A percentile compares a stretch with the other conserved stretches of the same genome.
Evolutionary conservation across 2,797 vertebrate genomes (phyloP).

Genomic region (Molothrus ater): DNA sequence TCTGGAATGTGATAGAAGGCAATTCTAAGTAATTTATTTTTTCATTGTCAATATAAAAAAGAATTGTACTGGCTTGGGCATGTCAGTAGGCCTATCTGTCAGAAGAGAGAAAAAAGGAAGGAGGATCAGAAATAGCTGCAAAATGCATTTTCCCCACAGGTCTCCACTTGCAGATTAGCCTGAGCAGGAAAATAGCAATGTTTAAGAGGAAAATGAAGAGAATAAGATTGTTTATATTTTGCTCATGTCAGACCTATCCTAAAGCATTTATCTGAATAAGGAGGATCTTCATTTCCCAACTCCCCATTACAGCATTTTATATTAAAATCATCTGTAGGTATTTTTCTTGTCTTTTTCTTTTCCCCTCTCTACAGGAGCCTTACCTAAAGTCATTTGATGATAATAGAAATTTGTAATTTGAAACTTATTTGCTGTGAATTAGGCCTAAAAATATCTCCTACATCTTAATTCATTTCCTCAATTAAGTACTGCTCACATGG

Average conservation of each 20-base stretch:
- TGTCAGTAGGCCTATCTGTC: background rate
- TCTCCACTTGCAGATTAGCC: background rate
- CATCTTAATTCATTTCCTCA: background rate
- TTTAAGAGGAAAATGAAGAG: background rate
- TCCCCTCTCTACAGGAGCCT: fast-evolving
- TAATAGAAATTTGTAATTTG: background rate
- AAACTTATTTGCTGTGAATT: background rate
- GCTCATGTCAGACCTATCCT: background rate
- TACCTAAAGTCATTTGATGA: background rate
- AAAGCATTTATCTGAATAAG: background rate
- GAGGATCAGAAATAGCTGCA: background rate
- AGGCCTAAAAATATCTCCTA: background rate
- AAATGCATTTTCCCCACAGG: background rate
- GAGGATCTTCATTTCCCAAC: background rate
- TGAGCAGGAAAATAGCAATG: background rate
- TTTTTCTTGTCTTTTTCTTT: fast-evolving
- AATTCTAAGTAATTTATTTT: slow-evolving; percentile 37
- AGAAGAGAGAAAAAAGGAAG: background rate
- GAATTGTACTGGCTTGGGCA: background rate
- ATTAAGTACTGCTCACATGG: background rate
- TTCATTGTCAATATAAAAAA: background rate
- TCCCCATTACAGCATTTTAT: background rate
- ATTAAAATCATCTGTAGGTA: background rate
- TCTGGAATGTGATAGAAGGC: background rate
- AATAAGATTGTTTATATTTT: background rate